Base-by-base conservation (phyloP, 2,888 invertebrate genomes). In the Brachyopa scutellaris region DNA sequence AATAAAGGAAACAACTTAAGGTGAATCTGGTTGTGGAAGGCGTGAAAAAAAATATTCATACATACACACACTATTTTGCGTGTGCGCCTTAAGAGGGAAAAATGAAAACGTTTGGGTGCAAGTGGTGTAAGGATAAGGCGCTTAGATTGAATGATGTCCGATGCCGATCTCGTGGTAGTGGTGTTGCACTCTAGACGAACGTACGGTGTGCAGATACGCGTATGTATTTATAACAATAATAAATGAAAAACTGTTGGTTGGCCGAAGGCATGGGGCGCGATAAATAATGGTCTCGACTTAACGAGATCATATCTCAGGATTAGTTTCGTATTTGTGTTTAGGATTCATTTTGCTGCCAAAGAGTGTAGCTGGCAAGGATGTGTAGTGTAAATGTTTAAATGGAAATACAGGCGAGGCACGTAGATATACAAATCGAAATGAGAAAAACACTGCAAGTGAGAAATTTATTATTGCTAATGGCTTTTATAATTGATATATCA, bases 241-340 rank as follows among this genome's bases (percentile, higher is more conserved):
- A 82, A 82, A 72, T 82, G 82, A 66, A 82, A 82, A 72, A 77
- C 53, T 77, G 82, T 77, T 61, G 70, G 66, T 72, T 82, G 82
- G 77, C 82, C 82, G 61, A 72, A 72, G 82, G 76, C 82, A 76
- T 82, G 77, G 70, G 53, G 76, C 38, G 66, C 70, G 82, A 82
- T 82, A 82, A 82, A 82, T 82, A 82, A 82, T 82, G 82, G 82
- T 77, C 82, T 82, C 82, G 77, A 82, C 82, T 82, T 82, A 82
- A 82, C 82, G 77, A 82, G 82, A 72, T 82, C 82, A 82, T 82
- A 82, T 82, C 72, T 82, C 82, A 82, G 70, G 82, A 82, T 82
- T 82, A 82, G 77, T 45, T 77, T 77, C 59, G 49, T 82, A 82
- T 82, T 82, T 77, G 82, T 61, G 70, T 72, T 82, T 77, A 77